These are phyloP conservation scores for Poeciliopsis gracilis DNA, from an alignment of 2,797 vertebrate species.

Conservation along the genomic window DNA sequence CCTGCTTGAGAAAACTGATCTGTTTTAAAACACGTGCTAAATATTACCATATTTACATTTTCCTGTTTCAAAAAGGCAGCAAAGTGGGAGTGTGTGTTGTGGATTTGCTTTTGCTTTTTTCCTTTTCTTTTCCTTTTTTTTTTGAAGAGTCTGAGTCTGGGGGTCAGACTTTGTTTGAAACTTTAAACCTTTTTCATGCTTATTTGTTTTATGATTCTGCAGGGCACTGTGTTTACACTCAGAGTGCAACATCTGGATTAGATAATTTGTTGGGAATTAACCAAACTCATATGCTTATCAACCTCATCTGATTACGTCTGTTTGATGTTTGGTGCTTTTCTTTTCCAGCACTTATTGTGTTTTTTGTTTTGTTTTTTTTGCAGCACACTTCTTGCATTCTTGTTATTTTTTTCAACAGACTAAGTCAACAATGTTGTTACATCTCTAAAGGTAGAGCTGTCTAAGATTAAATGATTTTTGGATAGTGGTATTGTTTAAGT, in stretches of 20 bases:
- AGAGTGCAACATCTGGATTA: conserved; percentile 98
- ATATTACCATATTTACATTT: conserved; percentile 89
- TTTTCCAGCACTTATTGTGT: conserved; percentile 45
- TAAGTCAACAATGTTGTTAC: conserved; percentile 16
- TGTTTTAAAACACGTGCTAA: conserved; percentile 85
- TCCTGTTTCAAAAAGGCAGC: conserved; percentile 85
- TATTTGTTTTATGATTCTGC: conserved; percentile 98
- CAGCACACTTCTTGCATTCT: conserved; percentile 40
- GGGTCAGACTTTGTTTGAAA: conserved; percentile 89
- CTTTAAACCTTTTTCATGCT: conserved; percentile 90
- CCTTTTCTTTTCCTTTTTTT: neutral
- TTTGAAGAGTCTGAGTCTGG: conserved; percentile 79
- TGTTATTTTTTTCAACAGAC: conserved; percentile 1
- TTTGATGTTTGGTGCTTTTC: conserved; percentile 76
- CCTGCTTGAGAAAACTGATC: conserved; percentile 83
- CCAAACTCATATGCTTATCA: conserved; percentile 87
- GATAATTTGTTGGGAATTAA: conserved; percentile 99
- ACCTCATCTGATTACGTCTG: conserved; percentile 86
- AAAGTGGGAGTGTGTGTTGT: conserved; percentile 70
- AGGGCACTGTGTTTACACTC: conserved; percentile 92
- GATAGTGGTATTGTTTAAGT: conserved; percentile 63
- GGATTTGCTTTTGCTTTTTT: conserved; percentile 64
- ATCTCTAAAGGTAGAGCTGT: conserved; percentile 25
- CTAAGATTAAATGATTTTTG: conserved; percentile 65
- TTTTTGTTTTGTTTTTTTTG: conserved; percentile 24